phyloP scores from a whole-genome alignment of 2,797 vertebrate genomes.

The Hoplostethus mediterraneus region DNA sequence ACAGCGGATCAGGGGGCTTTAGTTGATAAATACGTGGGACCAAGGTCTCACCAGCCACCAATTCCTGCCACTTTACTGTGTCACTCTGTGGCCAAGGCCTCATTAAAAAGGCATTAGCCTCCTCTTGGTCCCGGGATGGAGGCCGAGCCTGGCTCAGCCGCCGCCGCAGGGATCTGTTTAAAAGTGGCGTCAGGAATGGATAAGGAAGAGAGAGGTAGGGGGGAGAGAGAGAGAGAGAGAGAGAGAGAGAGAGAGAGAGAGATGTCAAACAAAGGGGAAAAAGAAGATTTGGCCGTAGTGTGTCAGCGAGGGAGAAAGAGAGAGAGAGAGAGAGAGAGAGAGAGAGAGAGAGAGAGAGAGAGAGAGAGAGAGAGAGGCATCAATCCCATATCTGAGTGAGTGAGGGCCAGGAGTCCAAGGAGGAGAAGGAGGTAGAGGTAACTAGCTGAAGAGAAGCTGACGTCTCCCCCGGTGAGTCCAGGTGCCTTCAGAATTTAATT shows the following conservation, averaged over 20 bases:
- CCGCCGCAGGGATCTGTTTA: constrained; percentile 79
- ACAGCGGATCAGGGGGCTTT: constrained; percentile 72
- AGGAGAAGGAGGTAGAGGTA: constrained; percentile 51
- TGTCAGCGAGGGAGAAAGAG: neutral
- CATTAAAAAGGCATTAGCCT: constrained; percentile 87
- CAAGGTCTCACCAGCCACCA: constrained; percentile 67
- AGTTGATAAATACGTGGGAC: constrained; percentile 77
- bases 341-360: constrained; percentile 7
- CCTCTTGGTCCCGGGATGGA: constrained; percentile 75
- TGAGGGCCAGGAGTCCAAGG: constrained; percentile 41
- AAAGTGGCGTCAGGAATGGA: constrained; percentile 70
- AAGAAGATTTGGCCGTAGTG: constrained; percentile 39
- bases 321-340: neutral
- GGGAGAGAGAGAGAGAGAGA: constrained; percentile 12
- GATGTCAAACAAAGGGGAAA: constrained; percentile 48
- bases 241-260: constrained; percentile 14
- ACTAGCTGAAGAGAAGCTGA: constrained; percentile 56
- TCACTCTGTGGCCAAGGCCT: constrained; percentile 78
- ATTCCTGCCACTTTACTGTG: constrained; percentile 75
- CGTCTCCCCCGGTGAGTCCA: constrained; percentile 55
- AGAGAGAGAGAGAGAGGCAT: constrained; percentile 16
- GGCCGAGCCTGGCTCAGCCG: constrained; percentile 62
- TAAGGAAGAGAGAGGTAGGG: constrained; percentile 56
- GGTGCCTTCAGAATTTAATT: constrained; percentile 77
- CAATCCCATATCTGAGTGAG: constrained; percentile 38